Conservation (phyloP, 2,888 invertebrate genomes). For the Dexiosoma caninum region DNA sequence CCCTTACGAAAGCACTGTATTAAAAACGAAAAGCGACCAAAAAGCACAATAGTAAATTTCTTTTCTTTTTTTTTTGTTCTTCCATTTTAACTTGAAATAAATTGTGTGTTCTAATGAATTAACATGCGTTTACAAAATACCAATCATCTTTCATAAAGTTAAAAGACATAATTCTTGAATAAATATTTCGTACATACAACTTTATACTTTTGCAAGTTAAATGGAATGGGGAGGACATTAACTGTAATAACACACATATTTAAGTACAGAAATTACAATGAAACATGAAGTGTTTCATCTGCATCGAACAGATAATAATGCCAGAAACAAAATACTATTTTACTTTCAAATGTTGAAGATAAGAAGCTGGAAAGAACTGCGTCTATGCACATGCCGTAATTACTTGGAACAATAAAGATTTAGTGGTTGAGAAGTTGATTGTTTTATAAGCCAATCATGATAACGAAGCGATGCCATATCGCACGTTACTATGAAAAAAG, state of each 20-base stretch:
- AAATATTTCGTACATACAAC: slow-evolving; percentile 26
- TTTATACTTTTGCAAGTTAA: slow-evolving; percentile 17
- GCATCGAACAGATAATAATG: neutral
- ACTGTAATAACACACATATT: neutral
- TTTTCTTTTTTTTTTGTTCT: slow-evolving; percentile 36
- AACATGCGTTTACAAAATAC: slow-evolving; percentile 54
- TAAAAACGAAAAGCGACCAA: neutral
- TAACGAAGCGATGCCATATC: too few relatives aligned
- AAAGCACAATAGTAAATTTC: slow-evolving; percentile 54
- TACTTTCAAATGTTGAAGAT: neutral
- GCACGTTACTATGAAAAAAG: too few relatives aligned
- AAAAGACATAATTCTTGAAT: slow-evolving; percentile 43
- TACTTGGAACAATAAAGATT: neutral
- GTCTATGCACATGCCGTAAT: slow-evolving; percentile 3
- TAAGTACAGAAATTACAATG: neutral
- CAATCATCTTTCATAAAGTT: slow-evolving; percentile 40
- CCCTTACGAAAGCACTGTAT: neutral
- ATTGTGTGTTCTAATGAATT: slow-evolving; percentile 55
- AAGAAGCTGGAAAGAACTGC: slow-evolving; percentile 14
- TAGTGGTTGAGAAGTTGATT: neutral
- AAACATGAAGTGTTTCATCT: neutral
- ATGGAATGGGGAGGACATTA: neutral
- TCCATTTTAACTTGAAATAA: slow-evolving; percentile 36
- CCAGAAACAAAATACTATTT: neutral
- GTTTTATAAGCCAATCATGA: too few relatives aligned